A percentile compares a stretch with the other conserved stretches of the same genome.
Evolutionary conservation across 2,113 vertebrate genomes (phyloP).

Genomic region (Loxodonta africana): DNA sequence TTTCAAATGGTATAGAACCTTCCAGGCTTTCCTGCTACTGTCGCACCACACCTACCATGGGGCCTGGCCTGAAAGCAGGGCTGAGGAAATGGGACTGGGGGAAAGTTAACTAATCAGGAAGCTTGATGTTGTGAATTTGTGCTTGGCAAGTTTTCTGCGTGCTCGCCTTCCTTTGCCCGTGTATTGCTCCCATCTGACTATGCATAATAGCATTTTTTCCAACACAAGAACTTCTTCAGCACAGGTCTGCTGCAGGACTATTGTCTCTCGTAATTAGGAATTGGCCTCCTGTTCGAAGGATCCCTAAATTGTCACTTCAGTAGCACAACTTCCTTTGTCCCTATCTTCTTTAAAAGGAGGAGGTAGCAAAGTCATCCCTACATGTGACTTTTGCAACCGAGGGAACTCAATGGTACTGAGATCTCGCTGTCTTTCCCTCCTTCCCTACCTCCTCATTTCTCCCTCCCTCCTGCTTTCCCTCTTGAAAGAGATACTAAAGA

Average conservation of each 20-base stretch:
- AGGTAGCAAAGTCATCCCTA: background rate
- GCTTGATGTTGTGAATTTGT: too few relatives aligned
- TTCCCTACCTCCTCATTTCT: too few relatives aligned
- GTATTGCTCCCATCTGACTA: background rate
- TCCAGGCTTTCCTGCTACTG: background rate
- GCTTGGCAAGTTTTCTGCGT: background rate
- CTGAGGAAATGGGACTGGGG: background rate
- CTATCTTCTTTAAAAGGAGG: background rate
- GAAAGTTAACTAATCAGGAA: background rate
- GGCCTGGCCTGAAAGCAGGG: background rate
- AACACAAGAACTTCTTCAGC: background rate
- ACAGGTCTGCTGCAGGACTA: background rate
- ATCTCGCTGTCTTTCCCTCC: background rate
- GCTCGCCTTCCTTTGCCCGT: background rate
- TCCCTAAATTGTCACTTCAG: background rate
- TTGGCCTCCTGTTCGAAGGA: background rate
- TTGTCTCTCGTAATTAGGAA: background rate
- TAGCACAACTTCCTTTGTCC: background rate
- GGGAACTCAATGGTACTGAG: background rate
- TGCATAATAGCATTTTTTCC: background rate
- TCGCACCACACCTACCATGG: background rate
- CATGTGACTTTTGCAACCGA: background rate
- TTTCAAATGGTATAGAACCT: slow-evolving; percentile 19
- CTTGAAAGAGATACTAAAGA: background rate
- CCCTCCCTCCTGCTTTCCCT: background rate